Evolutionary conservation across 35 echinoderm and acorn worm species (phyloP), one percentile per base, ranked within the genome.

Genomic region (Holothuria glaberrima): DNA sequence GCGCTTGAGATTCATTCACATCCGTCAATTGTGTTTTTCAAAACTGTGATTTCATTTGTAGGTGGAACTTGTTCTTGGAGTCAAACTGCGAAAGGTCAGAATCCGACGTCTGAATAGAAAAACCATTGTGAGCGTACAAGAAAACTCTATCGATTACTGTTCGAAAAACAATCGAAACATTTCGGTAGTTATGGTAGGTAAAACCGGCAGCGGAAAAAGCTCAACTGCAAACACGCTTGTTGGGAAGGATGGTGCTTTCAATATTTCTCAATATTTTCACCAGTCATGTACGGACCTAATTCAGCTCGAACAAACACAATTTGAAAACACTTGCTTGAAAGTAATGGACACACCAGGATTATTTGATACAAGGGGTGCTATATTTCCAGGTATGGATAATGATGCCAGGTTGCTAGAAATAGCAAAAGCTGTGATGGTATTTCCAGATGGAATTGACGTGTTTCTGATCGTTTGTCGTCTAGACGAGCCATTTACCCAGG

Each of bases 341-440:
- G 71, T 75, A 19, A 75, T 75, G 71, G 71, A 75, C 20, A 75
- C 71, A 31, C 71, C 71, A 41, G 71, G 71, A 30, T 41, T 75
- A 75, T 75, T 75, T 41, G 71, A 75, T 30, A 75, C 71, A 75
- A 19, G 35, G 20, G 9, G 30, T 75, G 44, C 4, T 46, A 46
- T 46, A 46, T 46, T 46, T 4, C 44, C 44, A 46, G 44, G 44
- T 46, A 75, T 30, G 18, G 30, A 28, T 24, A 30, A 75, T 30
- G 27, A 30, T 19, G 6, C 17, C 3, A 41, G 19, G 5, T 36
- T 75, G 19, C 18, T 28, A 4, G 71, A 75, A 36, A 31, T 75
- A 6, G 30, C 71, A 19, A 75, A 75, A 30, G 30, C 35, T 5
- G 71, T 30, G 2, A 4, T 75, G 17, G 28, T 5, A 4, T 75